A percentile compares a stretch with the other conserved stretches of the same genome.
Conservation (phyloP, 2,888 invertebrate species). For the Thumatha senex region DNA sequence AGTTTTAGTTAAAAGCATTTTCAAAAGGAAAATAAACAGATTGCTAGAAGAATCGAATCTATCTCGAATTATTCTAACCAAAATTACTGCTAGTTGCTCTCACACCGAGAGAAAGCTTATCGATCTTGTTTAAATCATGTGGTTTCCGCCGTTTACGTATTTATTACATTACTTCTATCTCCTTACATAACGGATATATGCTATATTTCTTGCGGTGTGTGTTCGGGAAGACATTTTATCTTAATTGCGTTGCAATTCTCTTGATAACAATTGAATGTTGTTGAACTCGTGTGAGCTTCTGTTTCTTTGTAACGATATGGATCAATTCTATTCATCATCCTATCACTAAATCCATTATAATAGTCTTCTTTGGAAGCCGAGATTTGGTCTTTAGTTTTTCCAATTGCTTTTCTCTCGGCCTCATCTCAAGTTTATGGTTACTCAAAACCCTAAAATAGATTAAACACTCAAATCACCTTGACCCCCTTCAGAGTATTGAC, state of each 20-base stretch:
- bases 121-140: constrained; percentile 11
- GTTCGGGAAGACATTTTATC: constrained; percentile 57
- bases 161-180: constrained; percentile 30
- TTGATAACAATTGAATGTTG: constrained; percentile 60
- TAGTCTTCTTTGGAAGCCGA: no score
- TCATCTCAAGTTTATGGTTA: no score
- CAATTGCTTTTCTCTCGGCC: no score
- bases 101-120: constrained; percentile 27
- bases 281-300: constrained; percentile 69
- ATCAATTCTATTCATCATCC: constrained; percentile 30
- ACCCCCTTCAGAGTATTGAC: no score
- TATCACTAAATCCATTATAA: no score
- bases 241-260: constrained; percentile 65
- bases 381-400: no score
- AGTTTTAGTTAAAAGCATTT: no score
- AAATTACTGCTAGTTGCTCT: constrained; percentile 8
- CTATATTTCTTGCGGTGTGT: constrained; percentile 22
- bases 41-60: no score
- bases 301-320: constrained; percentile 45
- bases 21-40: no score
- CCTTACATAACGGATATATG: constrained; percentile 29
- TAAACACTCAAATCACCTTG: no score
- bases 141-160: constrained; percentile 19
- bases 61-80: no score
- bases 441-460: no score